Evolutionary conservation across 2,797 vertebrate species (phyloP).

Genomic region (Tragopan temminckii): DNA sequence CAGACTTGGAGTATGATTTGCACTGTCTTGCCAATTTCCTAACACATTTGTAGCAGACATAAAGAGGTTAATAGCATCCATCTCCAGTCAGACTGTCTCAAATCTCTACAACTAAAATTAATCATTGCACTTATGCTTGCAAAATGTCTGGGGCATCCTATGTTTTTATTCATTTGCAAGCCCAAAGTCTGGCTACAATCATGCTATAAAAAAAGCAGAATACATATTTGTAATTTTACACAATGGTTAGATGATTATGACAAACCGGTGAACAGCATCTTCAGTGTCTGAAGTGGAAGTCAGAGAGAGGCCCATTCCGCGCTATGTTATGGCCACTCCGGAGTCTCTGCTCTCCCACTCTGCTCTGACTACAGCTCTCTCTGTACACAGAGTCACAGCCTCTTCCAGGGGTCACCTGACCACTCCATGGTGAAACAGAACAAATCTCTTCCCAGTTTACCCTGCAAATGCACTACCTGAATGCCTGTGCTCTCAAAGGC

Average conservation of each 20-base stretch:
- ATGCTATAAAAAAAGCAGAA: neutral
- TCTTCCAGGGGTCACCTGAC: neutral
- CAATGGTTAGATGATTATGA: neutral
- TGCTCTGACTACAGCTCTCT: neutral
- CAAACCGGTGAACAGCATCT: neutral
- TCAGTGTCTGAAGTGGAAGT: neutral
- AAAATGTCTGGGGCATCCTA: constrained; percentile 50
- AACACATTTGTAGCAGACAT: neutral
- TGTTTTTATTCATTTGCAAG: constrained; percentile 67
- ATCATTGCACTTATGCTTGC: constrained; percentile 45
- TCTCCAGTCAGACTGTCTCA: constrained; percentile 63
- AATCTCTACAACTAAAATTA: constrained; percentile 65
- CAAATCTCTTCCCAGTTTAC: neutral
- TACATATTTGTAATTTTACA: constrained; percentile 36
- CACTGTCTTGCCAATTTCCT: constrained; percentile 15
- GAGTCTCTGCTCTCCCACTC: neutral
- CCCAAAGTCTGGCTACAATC: constrained; percentile 46
- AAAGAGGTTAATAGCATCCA: constrained; percentile 45
- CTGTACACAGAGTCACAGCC: neutral
- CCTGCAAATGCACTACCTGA: neutral
- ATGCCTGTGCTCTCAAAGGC: neutral
- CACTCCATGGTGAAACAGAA: neutral
- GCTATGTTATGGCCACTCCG: neutral
- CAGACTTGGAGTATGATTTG: neutral
- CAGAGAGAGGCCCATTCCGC: neutral